These are phyloP conservation scores for Drosophila monieri DNA, from an alignment of 2,888 invertebrate species.

Conservation along the genomic window DNA sequence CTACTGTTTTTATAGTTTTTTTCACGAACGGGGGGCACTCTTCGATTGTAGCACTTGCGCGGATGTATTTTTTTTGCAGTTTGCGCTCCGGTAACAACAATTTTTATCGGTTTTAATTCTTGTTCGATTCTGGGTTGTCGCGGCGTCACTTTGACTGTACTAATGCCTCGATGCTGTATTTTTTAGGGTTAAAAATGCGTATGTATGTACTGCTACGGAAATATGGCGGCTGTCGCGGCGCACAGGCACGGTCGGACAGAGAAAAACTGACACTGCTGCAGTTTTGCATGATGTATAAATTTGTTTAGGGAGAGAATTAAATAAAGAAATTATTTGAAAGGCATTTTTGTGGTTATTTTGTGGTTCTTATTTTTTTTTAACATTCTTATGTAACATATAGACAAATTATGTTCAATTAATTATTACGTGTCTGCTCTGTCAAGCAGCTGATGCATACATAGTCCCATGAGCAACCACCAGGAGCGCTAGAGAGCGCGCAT, in stretches of 20 bases:
- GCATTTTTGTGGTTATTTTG: neutral
- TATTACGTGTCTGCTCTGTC: neutral
- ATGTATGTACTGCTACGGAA: constrained; percentile 50
- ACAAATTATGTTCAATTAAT: neutral
- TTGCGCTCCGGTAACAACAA: constrained; percentile 35
- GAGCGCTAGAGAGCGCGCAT: no score
- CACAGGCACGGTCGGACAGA: constrained; percentile 34
- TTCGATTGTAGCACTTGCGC: constrained; percentile 4
- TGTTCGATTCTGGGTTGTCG: constrained; percentile 50
- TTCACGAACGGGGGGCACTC: constrained; percentile 19
- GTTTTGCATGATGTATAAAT: neutral
- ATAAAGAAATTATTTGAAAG: neutral
- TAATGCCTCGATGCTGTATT: constrained; percentile 74
- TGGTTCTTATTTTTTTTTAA: neutral
- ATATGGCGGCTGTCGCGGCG: constrained; percentile 57
- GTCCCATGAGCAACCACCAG: no score
- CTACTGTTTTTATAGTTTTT: constrained; percentile 34
- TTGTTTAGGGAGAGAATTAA: neutral
- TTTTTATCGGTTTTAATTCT: constrained; percentile 18
- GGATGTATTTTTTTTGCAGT: constrained; percentile 9
- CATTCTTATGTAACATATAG: neutral
- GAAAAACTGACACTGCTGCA: constrained; percentile 25
- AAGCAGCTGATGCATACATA: neutral
- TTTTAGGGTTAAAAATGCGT: constrained; percentile 74
- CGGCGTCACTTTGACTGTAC: constrained; percentile 77